Base-by-base conservation (phyloP, 2,797 vertebrate species). In the Macropodus opercularis region DNA sequence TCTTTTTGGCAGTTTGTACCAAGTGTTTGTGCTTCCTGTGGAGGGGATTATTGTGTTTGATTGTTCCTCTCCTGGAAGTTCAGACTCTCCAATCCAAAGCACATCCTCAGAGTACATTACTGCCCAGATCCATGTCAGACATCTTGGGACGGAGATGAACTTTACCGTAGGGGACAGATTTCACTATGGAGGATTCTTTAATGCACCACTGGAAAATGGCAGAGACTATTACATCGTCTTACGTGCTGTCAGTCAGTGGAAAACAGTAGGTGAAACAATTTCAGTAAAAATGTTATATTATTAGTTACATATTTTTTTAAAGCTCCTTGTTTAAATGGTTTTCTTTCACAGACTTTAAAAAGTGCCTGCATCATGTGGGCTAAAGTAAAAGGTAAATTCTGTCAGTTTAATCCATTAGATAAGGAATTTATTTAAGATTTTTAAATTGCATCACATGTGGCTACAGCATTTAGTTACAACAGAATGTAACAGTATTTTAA, bases 11-110 rank as follows among this genome's bases (percentile, higher is more conserved):
- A 99, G 97, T 85, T 80, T 93, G 27, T 98, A 97, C 85, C 95
- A 99, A 84, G 93, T 97, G 66, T 91, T 96, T 61, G 96, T 97
- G 64, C 77, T 96, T 76, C 94, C 94, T 13, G 54, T 93, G 23
- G 87, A 87, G 35, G 85, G 86, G 12, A 81, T 90, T 19, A 83
- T 88, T 77, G 87, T 88, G 31, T 98, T 98, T 77, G 79, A 91
- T 69, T 99, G 96, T 75, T 90, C 91, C 41, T 93, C 90, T 31
- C 85, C 92, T 75, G 71, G 67, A 24, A 63, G 70, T 49, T 40
- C 73, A n/a, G 79, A 84, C 35, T 89, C 92, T 75, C 91, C 90
- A 21, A 83, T 51, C 74, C 89, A 87, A 50, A 35, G 46, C 31
- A 83, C 85, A 22, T 24, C 56, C 23, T 49, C 71, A 36, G 91